Conservation (phyloP, 1,140 invertebrate genomes). For the Bombus turneri region DNA sequence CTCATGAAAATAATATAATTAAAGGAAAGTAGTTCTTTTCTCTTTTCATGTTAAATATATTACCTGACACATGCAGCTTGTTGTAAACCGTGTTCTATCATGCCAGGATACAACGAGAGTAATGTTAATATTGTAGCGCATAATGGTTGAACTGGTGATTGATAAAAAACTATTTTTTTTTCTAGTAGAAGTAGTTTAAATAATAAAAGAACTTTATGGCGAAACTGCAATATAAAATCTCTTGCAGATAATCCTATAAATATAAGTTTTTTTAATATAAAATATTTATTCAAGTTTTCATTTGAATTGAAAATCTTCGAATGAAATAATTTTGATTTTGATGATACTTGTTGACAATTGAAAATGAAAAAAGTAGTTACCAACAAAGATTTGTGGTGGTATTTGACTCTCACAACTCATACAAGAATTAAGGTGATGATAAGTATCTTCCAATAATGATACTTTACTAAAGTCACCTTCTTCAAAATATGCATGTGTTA, state of each 20-base stretch:
- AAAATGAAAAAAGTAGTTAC: constrained; percentile 81
- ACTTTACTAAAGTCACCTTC: constrained; percentile 96
- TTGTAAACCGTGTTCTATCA: constrained; percentile 93
- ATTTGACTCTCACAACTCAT: constrained; percentile 87
- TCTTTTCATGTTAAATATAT: constrained; percentile 62
- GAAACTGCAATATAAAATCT: constrained; percentile 92
- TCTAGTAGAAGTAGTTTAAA: constrained; percentile 97
- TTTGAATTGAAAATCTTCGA: neutral
- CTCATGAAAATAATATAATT: neutral
- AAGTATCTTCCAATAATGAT: constrained; percentile 95
- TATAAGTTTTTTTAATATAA: constrained; percentile 15
- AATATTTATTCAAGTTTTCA: neutral
- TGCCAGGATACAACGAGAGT: constrained; percentile 94
- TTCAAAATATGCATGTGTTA: constrained; percentile 98
- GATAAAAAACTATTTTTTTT: constrained; percentile 95
- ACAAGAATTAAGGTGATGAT: constrained; percentile 94
- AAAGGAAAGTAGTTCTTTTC: neutral
- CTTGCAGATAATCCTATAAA: constrained; percentile 89
- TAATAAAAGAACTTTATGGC: constrained; percentile 95
- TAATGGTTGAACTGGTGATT: constrained; percentile 95
- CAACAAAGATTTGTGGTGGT: constrained; percentile 90
- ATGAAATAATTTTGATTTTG: neutral
- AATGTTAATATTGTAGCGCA: constrained; percentile 94
- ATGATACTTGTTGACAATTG: too few species aligned
- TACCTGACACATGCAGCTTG: constrained; percentile 92